Base-by-base conservation (phyloP, 2,113 vertebrate species). In the Melanocharis versteri region DNA sequence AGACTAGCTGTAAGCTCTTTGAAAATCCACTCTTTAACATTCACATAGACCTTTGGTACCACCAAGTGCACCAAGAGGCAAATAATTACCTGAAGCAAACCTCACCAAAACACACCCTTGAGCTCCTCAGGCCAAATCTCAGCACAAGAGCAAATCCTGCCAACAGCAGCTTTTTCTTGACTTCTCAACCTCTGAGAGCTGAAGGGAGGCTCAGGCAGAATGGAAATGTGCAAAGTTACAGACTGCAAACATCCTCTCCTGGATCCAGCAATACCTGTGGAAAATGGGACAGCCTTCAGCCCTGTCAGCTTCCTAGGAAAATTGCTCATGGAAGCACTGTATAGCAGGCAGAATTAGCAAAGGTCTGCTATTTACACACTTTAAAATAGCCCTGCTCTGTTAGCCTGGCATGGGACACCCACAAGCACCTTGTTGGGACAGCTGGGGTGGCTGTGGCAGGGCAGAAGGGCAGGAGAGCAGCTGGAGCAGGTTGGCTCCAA, bases 271-370 rank as follows among this genome's bases (percentile, higher is more conserved):
- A 17, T 15, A 94, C 83, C 91, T 89, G 83, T 86, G 83, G 91
- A 92, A 96, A 95, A 89, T 40, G 61, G 70, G 89, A 82, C 73
- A 83, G 89, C 76, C 71, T 77, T 86, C 86, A 95, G 76, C 23
- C 66, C 66, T 64, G 44, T 53, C 53, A 56, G 62, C 64, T 83
- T 69, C 89, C 68, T 71, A 53, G 86, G 71, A 88, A 95, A 95
- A 89, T 9, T 76, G 37, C 64, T 71, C 42, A 62, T 58, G 70
- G 91, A 93, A 93, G 75, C 33, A 50, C 47, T 10, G 8, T 22
- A 60, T 6, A 3, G 3, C 57, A 90, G 2, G 4, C 61, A 75
- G 71, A 79, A 90, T 85, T 39, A 92, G 58, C 6, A 1, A 69
- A 76, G 5, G 16, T 16, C 71, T 90, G 53, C 50, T 77, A 7